Conservation (phyloP, 2,888 invertebrate genomes). For the Lasius fuliginosus region DNA sequence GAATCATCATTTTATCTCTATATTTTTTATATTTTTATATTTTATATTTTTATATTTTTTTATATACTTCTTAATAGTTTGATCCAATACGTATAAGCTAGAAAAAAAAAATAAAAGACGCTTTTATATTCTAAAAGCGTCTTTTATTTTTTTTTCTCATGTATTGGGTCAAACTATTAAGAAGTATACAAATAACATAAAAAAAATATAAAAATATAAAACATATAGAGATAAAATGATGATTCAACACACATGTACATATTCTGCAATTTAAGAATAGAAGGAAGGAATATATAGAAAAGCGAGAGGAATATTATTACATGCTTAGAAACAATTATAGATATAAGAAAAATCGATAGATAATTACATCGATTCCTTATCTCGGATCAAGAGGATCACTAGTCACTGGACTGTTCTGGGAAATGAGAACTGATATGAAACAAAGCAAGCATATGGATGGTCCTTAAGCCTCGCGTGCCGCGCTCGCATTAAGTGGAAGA, state of each 20-base stretch:
- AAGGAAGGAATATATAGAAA: background rate
- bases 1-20: background rate
- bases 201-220: background rate
- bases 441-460: constrained; percentile 57
- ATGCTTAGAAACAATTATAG: background rate
- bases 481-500: constrained; percentile 75
- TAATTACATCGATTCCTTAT: constrained; percentile 18
- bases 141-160: background rate
- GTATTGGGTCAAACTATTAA: background rate
- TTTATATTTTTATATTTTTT: too few relatives aligned
- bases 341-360: constrained; percentile 16
- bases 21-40: background rate
- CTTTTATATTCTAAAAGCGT: background rate
- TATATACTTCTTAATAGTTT: background rate
- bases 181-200: background rate
- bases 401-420: constrained; percentile 32
- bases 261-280: background rate
- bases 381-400: constrained; percentile 8
- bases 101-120: background rate
- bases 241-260: background rate
- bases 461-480: constrained; percentile 76
- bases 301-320: background rate
- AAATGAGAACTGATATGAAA: constrained; percentile 51
- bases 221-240: background rate
- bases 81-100: background rate